Evolutionary conservation across 2,113 vertebrate genomes (phyloP).

Genomic region (Cheirogaleus medius): DNA sequence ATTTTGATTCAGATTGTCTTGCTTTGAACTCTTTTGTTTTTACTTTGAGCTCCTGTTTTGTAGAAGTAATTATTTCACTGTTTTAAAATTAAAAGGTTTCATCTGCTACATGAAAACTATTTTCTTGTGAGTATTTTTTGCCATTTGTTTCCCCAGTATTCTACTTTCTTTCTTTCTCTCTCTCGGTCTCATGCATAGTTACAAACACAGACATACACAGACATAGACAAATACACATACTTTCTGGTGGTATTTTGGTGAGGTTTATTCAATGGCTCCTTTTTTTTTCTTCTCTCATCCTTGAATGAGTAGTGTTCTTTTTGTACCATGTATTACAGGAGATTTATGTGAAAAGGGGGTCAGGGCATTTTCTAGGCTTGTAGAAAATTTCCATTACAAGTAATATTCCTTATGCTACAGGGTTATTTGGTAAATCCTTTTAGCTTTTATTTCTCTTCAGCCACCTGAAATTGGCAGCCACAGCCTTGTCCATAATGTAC

Average conservation of each 20-base stretch:
- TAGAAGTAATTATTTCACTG: background rate
- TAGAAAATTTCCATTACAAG: constrained; percentile 3
- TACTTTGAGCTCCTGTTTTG: constrained; percentile 34
- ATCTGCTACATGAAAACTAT: background rate
- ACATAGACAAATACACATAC: background rate
- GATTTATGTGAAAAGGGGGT: background rate
- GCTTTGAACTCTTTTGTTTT: background rate
- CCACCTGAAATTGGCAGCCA: background rate
- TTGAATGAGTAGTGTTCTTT: background rate
- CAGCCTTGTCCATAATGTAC: background rate
- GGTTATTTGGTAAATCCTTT: background rate
- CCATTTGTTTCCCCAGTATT: background rate
- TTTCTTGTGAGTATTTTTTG: background rate
- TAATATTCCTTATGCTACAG: background rate
- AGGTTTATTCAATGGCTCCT: background rate
- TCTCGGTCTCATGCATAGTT: background rate
- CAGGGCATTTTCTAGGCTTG: background rate
- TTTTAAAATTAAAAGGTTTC: constrained; percentile 22
- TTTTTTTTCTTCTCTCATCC: background rate
- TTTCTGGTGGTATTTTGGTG: background rate
- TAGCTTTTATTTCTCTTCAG: background rate
- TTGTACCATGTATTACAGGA: background rate
- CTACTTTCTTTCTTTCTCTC: background rate
- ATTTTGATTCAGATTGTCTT: constrained; percentile 4
- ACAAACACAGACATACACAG: background rate